Evolutionary conservation across 2,113 vertebrate genomes (phyloP).

Genomic region (Platycercus adscitus): DNA sequence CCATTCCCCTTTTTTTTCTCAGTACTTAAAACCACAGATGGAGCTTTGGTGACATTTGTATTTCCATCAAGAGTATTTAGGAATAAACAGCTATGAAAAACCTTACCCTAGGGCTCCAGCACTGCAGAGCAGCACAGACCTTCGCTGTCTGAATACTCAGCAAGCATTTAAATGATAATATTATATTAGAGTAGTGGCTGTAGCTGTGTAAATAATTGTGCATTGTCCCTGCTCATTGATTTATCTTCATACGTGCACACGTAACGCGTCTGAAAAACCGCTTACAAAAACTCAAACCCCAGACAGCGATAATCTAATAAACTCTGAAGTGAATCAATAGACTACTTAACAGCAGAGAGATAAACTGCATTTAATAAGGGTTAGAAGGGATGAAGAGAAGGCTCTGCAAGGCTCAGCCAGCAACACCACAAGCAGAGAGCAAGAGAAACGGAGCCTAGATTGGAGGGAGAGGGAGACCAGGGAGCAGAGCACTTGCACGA

Average conservation of each 20-base stretch:
- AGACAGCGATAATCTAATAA: constrained; percentile 69
- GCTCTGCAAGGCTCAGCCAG: neutral
- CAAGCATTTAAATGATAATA: constrained; percentile 66
- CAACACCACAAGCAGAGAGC: neutral
- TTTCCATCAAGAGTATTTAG: constrained; percentile 64
- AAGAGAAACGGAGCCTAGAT: neutral
- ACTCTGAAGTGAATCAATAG: constrained; percentile 64
- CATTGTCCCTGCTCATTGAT: constrained; percentile 52
- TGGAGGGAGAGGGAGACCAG: neutral
- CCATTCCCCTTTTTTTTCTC: neutral
- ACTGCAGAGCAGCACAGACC: constrained; percentile 48
- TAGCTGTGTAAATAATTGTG: constrained; percentile 63
- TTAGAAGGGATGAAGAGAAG: constrained; percentile 5
- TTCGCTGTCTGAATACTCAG: constrained; percentile 53
- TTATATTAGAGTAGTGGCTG: constrained; percentile 53
- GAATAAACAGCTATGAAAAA: constrained; percentile 67
- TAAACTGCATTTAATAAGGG: constrained; percentile 67
- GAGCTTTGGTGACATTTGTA: constrained; percentile 52
- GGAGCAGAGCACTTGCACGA: neutral
- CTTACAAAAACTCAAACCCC: constrained; percentile 47
- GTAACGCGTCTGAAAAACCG: neutral
- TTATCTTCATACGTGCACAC: constrained; percentile 40
- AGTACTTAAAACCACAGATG: constrained; percentile 32
- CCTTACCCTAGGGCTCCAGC: constrained; percentile 57
- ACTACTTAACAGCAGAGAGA: constrained; percentile 59